Evolutionary conservation across 2,888 invertebrate species (phyloP).

Genomic region (Patella ulyssiponensis): DNA sequence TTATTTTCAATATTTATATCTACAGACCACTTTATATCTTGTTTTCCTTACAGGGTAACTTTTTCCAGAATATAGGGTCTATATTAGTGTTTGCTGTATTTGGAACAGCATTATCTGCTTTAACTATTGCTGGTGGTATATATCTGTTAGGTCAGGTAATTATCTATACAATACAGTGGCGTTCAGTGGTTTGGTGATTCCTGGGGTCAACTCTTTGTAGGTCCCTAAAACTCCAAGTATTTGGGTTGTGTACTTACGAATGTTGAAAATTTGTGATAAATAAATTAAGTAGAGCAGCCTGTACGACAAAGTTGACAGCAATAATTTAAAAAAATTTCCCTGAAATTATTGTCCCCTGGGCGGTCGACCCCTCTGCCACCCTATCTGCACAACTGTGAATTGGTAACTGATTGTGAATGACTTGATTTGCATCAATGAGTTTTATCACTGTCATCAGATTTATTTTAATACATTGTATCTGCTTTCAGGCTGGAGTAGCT

Average conservation of each 20-base stretch:
- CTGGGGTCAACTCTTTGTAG: no score
- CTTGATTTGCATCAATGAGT: no score
- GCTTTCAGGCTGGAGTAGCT: constrained; percentile 77
- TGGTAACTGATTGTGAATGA: background rate
- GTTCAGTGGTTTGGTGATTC: no score
- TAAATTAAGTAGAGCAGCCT: background rate
- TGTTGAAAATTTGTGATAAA: background rate
- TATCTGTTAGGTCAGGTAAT: constrained; percentile 90
- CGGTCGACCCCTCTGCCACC: no score
- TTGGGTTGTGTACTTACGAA: background rate
- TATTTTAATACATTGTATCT: constrained; percentile 4
- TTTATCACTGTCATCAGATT: no score
- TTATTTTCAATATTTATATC: background rate
- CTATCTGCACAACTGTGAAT: no score
- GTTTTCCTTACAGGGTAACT: constrained; percentile 74
- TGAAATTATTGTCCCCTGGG: no score
- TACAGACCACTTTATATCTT: constrained; percentile 8
- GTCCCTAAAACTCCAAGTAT: no score
- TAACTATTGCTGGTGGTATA: constrained; percentile 96
- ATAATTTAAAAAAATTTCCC: no score
- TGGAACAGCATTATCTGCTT: constrained; percentile 96
- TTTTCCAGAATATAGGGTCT: constrained; percentile 96
- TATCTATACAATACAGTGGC: background rate
- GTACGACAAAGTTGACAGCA: no score
- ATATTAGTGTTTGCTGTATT: constrained; percentile 97